A percentile compares a stretch with the other conserved stretches of the same genome.
Conservation (phyloP, 2,888 invertebrate species). For the Papilio protenor region DNA sequence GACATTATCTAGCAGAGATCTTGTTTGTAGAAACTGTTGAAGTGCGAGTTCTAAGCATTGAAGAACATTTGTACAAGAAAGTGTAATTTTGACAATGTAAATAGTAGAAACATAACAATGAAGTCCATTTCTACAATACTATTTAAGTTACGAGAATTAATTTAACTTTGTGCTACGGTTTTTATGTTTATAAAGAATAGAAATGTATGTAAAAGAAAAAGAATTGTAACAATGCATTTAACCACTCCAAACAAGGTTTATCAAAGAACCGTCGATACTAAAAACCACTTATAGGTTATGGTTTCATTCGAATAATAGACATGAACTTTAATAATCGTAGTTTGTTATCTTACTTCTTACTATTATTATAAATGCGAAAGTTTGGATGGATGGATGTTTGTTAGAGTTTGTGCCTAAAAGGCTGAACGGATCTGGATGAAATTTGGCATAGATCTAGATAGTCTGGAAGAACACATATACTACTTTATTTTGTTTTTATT, state of each 20-base stretch:
- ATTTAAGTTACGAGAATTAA: not conserved
- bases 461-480: too few species aligned
- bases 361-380: too few species aligned
- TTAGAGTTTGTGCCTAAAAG: too few species aligned
- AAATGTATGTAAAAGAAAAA: not conserved
- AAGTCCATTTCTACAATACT: not conserved
- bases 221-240: not conserved
- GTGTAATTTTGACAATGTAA: not conserved
- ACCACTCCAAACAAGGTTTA: not conserved
- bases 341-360: too few species aligned
- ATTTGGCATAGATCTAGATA: too few species aligned
- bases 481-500: too few species aligned
- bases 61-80: not conserved
- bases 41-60: not conserved
- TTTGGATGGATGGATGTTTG: too few species aligned
- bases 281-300: not conserved
- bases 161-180: not conserved
- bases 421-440: too few species aligned
- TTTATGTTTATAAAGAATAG: not conserved
- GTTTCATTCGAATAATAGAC: not conserved
- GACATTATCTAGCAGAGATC: slow-evolving; percentile 29
- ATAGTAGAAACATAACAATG: not conserved
- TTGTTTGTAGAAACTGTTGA: slow-evolving; percentile 9
- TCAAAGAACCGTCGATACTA: not conserved
- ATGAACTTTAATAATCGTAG: not conserved